phyloP scores from a whole-genome alignment of 1,140 invertebrate genomes.

The Ostrea edulis region DNA sequence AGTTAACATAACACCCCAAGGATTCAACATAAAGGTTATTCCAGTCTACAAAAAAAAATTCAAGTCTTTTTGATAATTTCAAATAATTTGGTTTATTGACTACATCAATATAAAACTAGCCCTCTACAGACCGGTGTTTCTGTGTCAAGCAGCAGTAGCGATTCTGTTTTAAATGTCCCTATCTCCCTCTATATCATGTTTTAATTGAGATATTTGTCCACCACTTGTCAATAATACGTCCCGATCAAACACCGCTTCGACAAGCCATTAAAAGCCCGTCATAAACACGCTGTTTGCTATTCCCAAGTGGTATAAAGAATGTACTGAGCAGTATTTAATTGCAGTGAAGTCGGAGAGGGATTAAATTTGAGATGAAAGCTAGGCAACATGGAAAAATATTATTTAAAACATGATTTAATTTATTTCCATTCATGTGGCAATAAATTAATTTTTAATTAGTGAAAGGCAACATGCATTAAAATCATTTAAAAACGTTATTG shows the following conservation, averaged over 20 bases:
- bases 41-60: background rate
- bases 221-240: background rate
- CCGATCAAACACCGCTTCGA: background rate
- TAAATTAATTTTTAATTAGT: too few species aligned
- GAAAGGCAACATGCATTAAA: too few species aligned
- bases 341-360: background rate
- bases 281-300: conserved; percentile 2
- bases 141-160: background rate
- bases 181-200: background rate
- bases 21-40: background rate
- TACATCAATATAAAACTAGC: background rate
- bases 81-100: background rate
- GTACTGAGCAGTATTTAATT: background rate
- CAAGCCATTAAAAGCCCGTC: background rate
- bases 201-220: background rate
- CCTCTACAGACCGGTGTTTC: background rate
- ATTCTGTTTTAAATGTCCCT: background rate
- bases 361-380: background rate
- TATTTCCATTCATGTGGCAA: too few species aligned
- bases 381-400: background rate
- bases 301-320: background rate
- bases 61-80: background rate
- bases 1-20: too few species aligned
- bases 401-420: too few species aligned
- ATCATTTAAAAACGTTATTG: background rate